Evolutionary conservation across 2,113 vertebrate genomes (phyloP).

Genomic region (Phodopus roborovskii): DNA sequence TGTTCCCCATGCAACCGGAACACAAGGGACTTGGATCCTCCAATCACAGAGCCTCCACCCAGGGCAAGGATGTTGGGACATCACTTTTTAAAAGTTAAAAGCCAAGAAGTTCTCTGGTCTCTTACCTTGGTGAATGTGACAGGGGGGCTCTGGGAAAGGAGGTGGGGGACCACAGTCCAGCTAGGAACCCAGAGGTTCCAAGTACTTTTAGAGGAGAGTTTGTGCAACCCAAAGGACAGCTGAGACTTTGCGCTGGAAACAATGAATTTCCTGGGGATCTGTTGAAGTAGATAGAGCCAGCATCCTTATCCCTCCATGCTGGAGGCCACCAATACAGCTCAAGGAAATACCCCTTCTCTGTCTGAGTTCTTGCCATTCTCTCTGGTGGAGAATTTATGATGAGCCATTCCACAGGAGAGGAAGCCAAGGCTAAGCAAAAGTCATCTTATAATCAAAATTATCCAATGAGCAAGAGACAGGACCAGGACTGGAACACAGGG

Average conservation of each 20-base stretch:
- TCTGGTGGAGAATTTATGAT: background rate
- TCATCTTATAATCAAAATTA: background rate
- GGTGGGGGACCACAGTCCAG: background rate
- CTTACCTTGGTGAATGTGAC: background rate
- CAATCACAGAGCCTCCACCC: accelerated
- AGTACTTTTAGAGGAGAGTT: background rate
- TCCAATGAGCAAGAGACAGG: background rate
- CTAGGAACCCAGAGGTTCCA: background rate
- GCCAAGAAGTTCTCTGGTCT: background rate
- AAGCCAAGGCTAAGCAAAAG: background rate
- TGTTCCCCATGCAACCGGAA: background rate
- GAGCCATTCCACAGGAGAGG: background rate
- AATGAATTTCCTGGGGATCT: background rate
- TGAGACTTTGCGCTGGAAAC: background rate
- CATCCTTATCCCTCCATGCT: background rate
- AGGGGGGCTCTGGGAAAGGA: background rate
- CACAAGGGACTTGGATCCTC: background rate
- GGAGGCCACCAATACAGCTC: background rate
- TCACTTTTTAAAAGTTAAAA: background rate
- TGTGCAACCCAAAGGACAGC: background rate
- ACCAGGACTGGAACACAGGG: background rate
- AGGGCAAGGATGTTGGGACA: too few relatives aligned
- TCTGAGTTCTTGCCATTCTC: too few relatives aligned
- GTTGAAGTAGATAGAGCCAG: too few relatives aligned
- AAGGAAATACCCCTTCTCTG: background rate